Evolutionary conservation across 2,797 vertebrate genomes (phyloP).

Genomic region (Myotis pilosus): DNA sequence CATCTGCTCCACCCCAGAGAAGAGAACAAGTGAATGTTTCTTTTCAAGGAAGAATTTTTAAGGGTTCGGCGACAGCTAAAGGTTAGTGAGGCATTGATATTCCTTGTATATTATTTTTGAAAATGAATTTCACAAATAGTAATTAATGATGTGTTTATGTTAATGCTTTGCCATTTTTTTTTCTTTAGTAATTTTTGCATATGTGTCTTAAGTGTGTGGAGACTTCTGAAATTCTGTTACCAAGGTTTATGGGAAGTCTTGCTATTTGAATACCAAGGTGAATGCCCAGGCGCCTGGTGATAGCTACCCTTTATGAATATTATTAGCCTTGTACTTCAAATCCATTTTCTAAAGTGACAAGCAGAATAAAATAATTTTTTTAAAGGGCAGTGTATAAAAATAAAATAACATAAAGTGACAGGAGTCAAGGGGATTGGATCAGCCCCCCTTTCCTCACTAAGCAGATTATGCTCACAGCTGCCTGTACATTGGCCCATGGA

Average conservation of each 20-base stretch:
- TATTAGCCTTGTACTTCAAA: not conserved
- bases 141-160: not conserved
- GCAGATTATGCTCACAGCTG: not conserved
- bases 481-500: not conserved
- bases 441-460: not conserved
- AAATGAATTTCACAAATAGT: not conserved
- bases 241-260: not conserved
- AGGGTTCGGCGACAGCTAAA: not conserved
- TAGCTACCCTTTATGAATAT: not conserved
- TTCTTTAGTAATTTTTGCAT: not conserved
- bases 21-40: not conserved
- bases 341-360: not conserved
- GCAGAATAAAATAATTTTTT: not conserved
- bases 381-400: not conserved
- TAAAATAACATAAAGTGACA: not conserved
- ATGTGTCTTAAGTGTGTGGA: not conserved
- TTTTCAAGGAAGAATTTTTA: conserved; percentile 22
- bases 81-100: not conserved
- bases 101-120: not conserved
- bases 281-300: not conserved
- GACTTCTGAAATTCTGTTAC: not conserved
- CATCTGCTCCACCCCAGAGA: not conserved
- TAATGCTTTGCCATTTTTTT: not conserved
- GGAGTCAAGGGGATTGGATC: not conserved
- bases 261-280: not conserved